Conservation (phyloP, 2,797 vertebrate genomes). For the Oreortyx pictus region DNA sequence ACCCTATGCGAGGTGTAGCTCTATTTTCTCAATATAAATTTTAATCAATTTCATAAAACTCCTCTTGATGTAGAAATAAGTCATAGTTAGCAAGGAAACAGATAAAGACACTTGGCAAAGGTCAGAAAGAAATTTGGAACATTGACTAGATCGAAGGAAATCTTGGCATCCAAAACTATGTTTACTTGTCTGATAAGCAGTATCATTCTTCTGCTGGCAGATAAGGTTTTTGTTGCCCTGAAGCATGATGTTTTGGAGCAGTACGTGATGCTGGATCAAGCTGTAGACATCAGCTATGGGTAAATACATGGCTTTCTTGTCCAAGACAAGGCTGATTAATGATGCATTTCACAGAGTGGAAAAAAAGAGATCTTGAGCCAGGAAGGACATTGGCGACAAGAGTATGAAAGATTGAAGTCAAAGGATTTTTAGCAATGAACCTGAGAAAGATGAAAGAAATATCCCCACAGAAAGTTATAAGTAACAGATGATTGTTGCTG, state of each 20-base stretch:
- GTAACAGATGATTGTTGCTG: background rate
- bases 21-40: conserved; percentile 23
- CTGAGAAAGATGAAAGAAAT: conserved; percentile 9
- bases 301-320: background rate
- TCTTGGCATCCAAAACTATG: background rate
- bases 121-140: conserved; percentile 12
- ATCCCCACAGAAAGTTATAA: background rate
- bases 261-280: background rate
- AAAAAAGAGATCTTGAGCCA: background rate
- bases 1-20: background rate
- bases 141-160: background rate
- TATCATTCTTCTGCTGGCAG: background rate
- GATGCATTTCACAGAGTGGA: background rate
- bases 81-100: background rate
- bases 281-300: background rate
- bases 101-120: background rate
- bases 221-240: background rate
- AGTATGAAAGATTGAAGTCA: background rate
- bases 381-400: background rate
- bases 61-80: background rate
- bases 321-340: background rate
- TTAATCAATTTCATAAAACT: conserved; percentile 26
- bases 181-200: conserved; percentile 14
- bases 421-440: background rate
- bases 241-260: background rate